Evolutionary conservation across 2,113 vertebrate species (phyloP), one percentile per base, ranked within the genome.

Genomic region (Aplodontia rufa): DNA sequence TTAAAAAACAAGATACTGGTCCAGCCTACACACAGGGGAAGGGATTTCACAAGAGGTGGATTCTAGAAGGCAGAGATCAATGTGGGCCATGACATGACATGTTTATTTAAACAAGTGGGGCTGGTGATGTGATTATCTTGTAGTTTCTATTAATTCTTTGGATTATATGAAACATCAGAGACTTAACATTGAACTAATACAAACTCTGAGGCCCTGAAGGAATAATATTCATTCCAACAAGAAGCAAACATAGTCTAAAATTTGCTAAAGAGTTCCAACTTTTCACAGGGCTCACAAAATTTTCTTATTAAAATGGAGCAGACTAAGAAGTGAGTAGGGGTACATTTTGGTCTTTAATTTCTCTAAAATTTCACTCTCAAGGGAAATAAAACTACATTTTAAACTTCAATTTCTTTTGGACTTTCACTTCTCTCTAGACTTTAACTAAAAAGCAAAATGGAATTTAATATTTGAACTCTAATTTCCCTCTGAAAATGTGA

Each of bases 131-230:
- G 26, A 87, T 81, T 88, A 62, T 85, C 51, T 78, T 72, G 5
- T 68, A 40, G 3, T 26, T 89, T 93, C 40, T 82, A 74, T 66
- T 79, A 91, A 58, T 82, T 76, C 60, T 42, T 81, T 94, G 69
- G 96, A 94, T 47, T 87, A 30, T 81, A 45, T 62, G 60, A 95
- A 97, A 95, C 64, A 95, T 87, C 71, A 90, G 55, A 93, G n/a
- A 68, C 4, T 62, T 66, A 30, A 40, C 14, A 88, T 26, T 94
- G 64, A 94, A 81, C 30, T 79, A 37, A 68, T n/a, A 89, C 16
- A 96, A 92, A 84, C 2, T 91, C 62, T 90, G 66, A 62, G 20
- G 40, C 68, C 40, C 45, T 76, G 30, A 94, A 96, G 40, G 26
- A 75, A 95, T 30, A 35, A 24, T 1, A 72, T 28, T 19, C 19